Evolutionary conservation across 2,113 vertebrate species (phyloP), one percentile per base, ranked within the genome.

Genomic region (Neolamprologus caudopunctatus): DNA sequence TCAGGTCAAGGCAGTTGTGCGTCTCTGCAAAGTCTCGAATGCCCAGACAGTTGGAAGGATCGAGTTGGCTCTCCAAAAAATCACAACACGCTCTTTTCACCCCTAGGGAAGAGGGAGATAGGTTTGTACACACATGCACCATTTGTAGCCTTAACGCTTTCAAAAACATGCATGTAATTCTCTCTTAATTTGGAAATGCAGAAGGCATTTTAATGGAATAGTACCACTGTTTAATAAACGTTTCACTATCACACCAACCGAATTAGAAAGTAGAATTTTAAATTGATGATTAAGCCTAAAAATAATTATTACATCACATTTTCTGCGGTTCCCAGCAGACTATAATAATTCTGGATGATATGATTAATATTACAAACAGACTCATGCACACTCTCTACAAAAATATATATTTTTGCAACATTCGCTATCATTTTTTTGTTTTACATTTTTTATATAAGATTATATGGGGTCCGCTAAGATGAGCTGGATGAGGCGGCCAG

Each of bases 21-120:
- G 98, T 99, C 95, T 99, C 99, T n/a, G 99, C 99, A 93, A 99
- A 99, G 96, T 99, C 98, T 7, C 98, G 97, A 90, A 99, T 99
- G n/a, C 99, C 99, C 93, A 99, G 96, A 92, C 99, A 99, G 95
- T 99, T 99, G 82, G 98, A 97, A 21, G 99, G 99, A 96, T 99
- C 99, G 68, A 99, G 94, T 92, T 99, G 99, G 95, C 98, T 97
- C 95, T 99, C 98, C 93, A 99, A 93, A 94, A 99, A 99, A 89
- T 99, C 99, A 91, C 99, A 99, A 93, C 99, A 99, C 12, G 99
- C 99, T 94, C 99, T 97, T 94, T 99, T 99, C 93, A 99, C 99
- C 89, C 99, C 99, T 99, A 93, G 2, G 84, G 89, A 84, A 92
- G 35, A 87, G 6, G 88, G 19, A 88, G n/a, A 86, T 8, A 79